Evolutionary conservation across 2,113 vertebrate species (phyloP).

Genomic region (Panthera tigris): DNA sequence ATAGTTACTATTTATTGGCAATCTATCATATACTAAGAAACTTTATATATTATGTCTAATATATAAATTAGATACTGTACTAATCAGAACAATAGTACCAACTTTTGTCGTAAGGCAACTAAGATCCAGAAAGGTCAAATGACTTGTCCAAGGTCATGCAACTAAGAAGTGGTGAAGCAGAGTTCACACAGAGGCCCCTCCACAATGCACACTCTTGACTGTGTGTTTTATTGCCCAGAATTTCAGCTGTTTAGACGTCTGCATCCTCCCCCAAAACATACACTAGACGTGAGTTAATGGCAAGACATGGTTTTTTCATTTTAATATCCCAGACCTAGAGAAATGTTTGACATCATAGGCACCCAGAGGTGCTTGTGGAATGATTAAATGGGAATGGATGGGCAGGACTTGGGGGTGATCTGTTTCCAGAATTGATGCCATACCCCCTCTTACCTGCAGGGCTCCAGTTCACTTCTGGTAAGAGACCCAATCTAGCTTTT

Average conservation of each 20-base stretch:
- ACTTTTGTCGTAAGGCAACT: background rate
- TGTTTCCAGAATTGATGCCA: background rate
- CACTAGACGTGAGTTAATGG: background rate
- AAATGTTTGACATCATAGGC: background rate
- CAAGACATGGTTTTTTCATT: conserved; percentile 5
- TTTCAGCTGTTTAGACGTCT: background rate
- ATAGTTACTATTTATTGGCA: background rate
- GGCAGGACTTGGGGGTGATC: background rate
- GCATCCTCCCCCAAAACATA: no score
- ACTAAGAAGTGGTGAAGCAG: background rate
- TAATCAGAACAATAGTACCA: background rate
- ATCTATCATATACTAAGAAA: background rate
- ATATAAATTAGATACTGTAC: no score
- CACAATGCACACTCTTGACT: background rate
- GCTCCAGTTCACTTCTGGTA: background rate
- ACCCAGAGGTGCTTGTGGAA: background rate
- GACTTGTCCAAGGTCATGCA: background rate
- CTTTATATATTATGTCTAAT: background rate
- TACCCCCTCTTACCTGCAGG: background rate
- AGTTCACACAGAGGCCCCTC: background rate
- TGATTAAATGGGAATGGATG: background rate
- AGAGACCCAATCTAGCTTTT: background rate
- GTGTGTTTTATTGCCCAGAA: background rate
- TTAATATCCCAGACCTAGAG: background rate
- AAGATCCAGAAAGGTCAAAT: conserved; percentile 13